Evolutionary conservation across 1,140 invertebrate species (phyloP).

Genomic region (Dreissena polymorpha): DNA sequence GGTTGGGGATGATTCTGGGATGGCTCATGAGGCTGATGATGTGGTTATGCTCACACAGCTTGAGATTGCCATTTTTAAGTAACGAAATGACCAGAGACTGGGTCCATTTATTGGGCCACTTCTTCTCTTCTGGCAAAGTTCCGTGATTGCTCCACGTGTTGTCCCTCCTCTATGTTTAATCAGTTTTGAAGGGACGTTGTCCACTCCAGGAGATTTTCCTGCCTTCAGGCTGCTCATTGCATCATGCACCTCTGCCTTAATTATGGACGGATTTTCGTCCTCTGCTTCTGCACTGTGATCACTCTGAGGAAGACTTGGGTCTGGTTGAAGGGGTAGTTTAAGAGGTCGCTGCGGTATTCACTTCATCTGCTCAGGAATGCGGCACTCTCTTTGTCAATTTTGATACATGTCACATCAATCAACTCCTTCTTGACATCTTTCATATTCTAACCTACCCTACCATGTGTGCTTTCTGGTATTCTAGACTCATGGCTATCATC

Average conservation of each 20-base stretch:
- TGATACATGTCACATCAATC: no score
- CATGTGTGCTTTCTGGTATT: no score
- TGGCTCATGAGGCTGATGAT: no score
- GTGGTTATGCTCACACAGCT: no score
- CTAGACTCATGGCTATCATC: no score
- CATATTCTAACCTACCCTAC: no score
- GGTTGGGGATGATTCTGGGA: no score
- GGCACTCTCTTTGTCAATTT: not conserved
- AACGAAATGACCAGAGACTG: conserved; percentile 54
- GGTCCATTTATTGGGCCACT: conserved; percentile 49
- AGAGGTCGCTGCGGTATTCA: conserved; percentile 43
- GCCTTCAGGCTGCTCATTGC: conserved; percentile 55
- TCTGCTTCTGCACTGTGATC: not conserved
- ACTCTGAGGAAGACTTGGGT: not conserved
- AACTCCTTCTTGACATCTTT: no score
- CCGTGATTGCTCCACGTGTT: conserved; percentile 22
- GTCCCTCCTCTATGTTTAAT: conserved; percentile 52
- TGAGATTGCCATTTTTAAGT: conserved; percentile 59
- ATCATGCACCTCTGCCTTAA: conserved; percentile 39
- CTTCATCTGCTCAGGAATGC: conserved; percentile 37
- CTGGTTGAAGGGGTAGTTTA: not conserved
- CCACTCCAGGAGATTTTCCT: conserved; percentile 56
- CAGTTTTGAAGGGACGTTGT: conserved; percentile 57
- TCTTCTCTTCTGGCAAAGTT: not conserved
- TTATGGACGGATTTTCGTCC: not conserved